These are phyloP conservation scores for Chromis chromis DNA, from an alignment of 2,797 vertebrate genomes.

Conservation along the genomic window DNA sequence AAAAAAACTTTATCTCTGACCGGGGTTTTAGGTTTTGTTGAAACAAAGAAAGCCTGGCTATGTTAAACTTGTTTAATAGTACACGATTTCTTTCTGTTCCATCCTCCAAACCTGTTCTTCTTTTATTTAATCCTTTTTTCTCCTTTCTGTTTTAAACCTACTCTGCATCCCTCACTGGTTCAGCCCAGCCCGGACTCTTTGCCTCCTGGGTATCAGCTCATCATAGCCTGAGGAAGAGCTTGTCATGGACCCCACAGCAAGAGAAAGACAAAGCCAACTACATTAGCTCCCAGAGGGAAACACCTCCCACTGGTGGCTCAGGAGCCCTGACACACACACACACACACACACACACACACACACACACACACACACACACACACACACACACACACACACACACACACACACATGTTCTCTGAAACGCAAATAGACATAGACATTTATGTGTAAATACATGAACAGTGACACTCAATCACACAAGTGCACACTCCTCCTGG, in stretches of 20 bases:
- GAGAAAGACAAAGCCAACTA: conserved; percentile 23
- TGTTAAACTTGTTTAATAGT: no score
- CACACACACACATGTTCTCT: conserved; percentile 24
- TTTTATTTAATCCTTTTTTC: not conserved
- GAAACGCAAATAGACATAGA: conserved; percentile 38
- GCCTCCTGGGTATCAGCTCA: conserved; percentile 20
- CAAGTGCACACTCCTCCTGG: not conserved
- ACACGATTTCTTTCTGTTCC: not conserved
- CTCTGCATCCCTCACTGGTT: conserved; percentile 10
- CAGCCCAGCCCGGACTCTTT: not conserved
- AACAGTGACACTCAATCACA: conserved; percentile 32
- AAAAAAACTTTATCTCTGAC: no score
- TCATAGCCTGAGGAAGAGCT: conserved; percentile 14
- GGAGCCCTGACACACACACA: not conserved
- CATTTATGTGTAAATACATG: conserved; percentile 44
- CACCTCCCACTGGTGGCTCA: not conserved
- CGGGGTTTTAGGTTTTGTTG: no score
- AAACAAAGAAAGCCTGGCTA: no score
- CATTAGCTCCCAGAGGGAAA: conserved; percentile 13
- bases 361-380: conserved; percentile 15
- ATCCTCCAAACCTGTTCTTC: not conserved
- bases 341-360: conserved; percentile 10
- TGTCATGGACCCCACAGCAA: conserved; percentile 12
- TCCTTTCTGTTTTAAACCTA: not conserved
- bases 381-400: conserved; percentile 16